phyloP scores from a whole-genome alignment of 2,797 vertebrate species.

The Pyrocephalus nanus region DNA sequence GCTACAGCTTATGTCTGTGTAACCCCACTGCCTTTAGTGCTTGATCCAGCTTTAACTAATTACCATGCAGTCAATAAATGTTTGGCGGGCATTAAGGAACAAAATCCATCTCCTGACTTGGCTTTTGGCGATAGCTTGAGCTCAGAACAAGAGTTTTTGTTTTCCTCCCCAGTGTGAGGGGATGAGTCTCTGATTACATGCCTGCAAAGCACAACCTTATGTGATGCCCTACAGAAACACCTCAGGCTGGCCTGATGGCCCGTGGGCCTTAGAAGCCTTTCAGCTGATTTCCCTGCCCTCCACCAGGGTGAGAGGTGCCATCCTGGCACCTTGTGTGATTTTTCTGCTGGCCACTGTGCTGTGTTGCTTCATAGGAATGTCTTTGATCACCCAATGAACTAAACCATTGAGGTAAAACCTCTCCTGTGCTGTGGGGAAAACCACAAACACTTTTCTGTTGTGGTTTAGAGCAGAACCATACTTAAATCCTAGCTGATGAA shows the following conservation, averaged over 20 bases:
- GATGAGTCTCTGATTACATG: not conserved
- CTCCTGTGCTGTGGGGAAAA: not conserved
- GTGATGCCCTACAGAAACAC: not conserved
- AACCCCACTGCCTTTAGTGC: not conserved
- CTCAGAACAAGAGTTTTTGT: not conserved
- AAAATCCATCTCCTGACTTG: not conserved
- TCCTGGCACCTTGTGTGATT: not conserved
- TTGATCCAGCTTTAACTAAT: not conserved
- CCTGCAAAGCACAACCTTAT: not conserved
- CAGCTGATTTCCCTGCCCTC: not conserved
- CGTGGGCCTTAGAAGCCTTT: fast-evolving
- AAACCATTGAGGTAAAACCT: not conserved
- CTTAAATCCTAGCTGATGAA: not conserved
- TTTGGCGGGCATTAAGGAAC: not conserved
- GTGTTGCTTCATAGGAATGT: not conserved
- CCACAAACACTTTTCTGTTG: not conserved
- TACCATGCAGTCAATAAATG: not conserved
- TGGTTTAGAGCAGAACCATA: not conserved
- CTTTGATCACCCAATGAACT: not conserved
- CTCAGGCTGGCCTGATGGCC: fast-evolving
- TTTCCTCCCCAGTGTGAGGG: not conserved
- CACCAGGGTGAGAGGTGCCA: fast-evolving
- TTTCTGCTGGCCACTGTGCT: not conserved
- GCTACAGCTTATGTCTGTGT: not conserved
- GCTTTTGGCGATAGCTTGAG: not conserved